Evolutionary conservation across 2,797 vertebrate genomes (phyloP).

Genomic region (Clamator glandarius): DNA sequence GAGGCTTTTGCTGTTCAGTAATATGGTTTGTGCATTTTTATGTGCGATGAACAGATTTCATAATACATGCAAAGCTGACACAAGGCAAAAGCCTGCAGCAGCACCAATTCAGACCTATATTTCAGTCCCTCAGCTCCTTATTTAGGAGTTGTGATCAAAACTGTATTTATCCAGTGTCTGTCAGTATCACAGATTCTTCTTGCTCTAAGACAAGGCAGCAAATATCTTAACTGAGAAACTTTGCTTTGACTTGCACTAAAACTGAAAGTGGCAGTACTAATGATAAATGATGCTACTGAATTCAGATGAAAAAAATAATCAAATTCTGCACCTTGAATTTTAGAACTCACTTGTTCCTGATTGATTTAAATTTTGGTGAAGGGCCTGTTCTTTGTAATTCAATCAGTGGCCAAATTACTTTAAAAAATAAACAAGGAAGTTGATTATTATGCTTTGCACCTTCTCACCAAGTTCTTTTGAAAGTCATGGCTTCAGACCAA

Average conservation of each 20-base stretch:
- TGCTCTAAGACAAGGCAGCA: background rate
- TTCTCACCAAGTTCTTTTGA: conserved; percentile 23
- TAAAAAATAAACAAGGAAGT: background rate
- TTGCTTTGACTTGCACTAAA: background rate
- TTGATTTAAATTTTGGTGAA: background rate
- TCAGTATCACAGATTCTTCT: background rate
- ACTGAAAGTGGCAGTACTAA: background rate
- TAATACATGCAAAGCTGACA: conserved; percentile 35
- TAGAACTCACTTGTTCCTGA: background rate
- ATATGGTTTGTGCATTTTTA: background rate
- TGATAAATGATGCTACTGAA: background rate
- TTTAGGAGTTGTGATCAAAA: background rate
- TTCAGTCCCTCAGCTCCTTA: background rate
- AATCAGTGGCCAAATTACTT: background rate
- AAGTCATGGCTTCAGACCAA: conserved; percentile 27
- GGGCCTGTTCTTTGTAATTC: background rate
- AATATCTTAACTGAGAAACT: background rate
- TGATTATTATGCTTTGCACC: background rate
- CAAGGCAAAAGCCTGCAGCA: background rate
- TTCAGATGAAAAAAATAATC: background rate
- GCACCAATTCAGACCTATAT: background rate
- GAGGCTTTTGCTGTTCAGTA: background rate
- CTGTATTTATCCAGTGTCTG: background rate
- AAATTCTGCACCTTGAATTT: background rate
- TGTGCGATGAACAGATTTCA: background rate